Evolutionary conservation across 2,888 invertebrate genomes (phyloP).

Genomic region (Ferrisia virgata): DNA sequence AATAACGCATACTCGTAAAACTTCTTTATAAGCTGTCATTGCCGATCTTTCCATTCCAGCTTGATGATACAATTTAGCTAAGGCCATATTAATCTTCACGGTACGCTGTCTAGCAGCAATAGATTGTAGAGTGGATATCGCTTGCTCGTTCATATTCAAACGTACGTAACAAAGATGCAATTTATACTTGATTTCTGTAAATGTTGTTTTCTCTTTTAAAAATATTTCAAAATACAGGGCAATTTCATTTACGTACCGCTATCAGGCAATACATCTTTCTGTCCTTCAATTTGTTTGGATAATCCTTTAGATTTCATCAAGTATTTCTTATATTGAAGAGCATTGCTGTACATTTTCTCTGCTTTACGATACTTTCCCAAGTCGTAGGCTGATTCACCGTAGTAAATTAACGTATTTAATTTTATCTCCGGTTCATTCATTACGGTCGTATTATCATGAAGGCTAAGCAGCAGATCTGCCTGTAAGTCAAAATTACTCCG

Average conservation of each 20-base stretch:
- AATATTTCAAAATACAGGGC: not conserved
- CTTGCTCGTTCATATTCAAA: constrained; percentile 64
- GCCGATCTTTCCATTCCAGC: constrained; percentile 69
- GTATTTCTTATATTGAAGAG: constrained; percentile 64
- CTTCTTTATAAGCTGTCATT: constrained; percentile 73
- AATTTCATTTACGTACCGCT: constrained; percentile 52
- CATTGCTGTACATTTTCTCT: constrained; percentile 64
- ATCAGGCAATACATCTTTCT: constrained; percentile 60
- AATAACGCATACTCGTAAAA: constrained; percentile 60
- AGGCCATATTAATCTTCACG: constrained; percentile 71
- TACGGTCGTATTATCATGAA: constrained; percentile 66
- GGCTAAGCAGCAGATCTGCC: constrained; percentile 65
- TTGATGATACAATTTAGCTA: constrained; percentile 70
- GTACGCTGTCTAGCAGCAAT: constrained; percentile 66
- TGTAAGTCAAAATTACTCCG: constrained; percentile 51
- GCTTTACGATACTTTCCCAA: constrained; percentile 66
- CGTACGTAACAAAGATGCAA: constrained; percentile 68
- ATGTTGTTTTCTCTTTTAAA: constrained; percentile 29
- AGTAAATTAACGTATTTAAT: constrained; percentile 66
- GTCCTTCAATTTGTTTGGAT: constrained; percentile 55
- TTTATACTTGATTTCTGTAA: constrained; percentile 66
- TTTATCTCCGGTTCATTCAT: constrained; percentile 61
- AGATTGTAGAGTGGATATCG: constrained; percentile 57
- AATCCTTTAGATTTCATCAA: constrained; percentile 59
- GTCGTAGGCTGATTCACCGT: constrained; percentile 68